Base-by-base conservation (phyloP, 1,140 invertebrate genomes). In the Paraescarpia echinospica region DNA sequence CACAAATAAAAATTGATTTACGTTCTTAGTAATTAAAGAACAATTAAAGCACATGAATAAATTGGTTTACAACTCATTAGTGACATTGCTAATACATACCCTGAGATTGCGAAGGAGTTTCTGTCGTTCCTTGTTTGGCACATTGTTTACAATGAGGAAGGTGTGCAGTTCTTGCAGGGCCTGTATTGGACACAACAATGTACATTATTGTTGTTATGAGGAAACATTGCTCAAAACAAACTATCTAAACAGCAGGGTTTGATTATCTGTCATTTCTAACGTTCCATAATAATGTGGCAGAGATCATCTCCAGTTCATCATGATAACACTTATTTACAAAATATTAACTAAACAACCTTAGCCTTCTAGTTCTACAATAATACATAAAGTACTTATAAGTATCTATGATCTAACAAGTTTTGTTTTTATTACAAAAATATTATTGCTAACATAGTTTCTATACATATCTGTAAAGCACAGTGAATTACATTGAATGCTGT, bases 31-130 rank as follows among this genome's bases (percentile, higher is more conserved):
- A 77, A 77, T 77, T 77, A 27, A 77, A 77, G 8, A 22, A 77
- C 59, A 77, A 41, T 77, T 77, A 6, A 77, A 77, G 1, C 59
- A 77, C 27, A 31, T 77, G 59, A 18, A 77, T 77, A 31, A 18
- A 77, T 77, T 77, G 4, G 59, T 77, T 77, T 31, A 77, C 27
- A 77, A 77, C 59, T 18, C 59, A 77, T 27, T 27, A 77, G 18
- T 77, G 59, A 77, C 22, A 77, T 77, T 27, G 22, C 89, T 34
- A 9, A 90, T 34, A 91, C 91, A 41, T 94, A 96, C 96, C 94
- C 95, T 93, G 1, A 96, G 93, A 93, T 96, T 96, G 92, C 96
- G 94, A 94, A 96, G 94, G 91, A 96, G 93, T 93, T 96, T 96
- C 93, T 96, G 96, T 93, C 95, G 93, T n/a, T 96, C 94, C 93